Percentiles rank a stretch among this genome's conserved stretches.
Conservation (phyloP, 1,140 invertebrate genomes). For the Drosophila takahashii region DNA sequence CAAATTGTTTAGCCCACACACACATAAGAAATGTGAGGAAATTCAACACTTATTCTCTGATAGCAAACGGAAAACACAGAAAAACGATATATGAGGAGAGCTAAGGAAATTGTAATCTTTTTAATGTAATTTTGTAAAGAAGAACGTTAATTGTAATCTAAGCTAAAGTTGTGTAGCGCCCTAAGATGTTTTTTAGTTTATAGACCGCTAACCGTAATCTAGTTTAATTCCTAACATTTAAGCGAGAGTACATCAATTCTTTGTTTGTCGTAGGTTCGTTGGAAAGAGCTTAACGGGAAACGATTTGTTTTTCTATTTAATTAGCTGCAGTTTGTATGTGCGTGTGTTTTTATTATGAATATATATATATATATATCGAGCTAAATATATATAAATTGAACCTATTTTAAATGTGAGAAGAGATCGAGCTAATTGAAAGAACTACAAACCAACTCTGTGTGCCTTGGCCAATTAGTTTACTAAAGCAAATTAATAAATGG, state of each 20-base stretch:
- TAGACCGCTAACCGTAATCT: slow-evolving; percentile 76
- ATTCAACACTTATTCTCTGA: slow-evolving; percentile 64
- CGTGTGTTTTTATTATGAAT: slow-evolving; percentile 50
- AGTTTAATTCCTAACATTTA: slow-evolving; percentile 68
- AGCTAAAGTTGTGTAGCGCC: slow-evolving; percentile 52
- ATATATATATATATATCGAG: slow-evolving; percentile 16
- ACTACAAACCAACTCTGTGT: slow-evolving; percentile 55
- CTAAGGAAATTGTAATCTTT: slow-evolving; percentile 39
- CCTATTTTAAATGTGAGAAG: slow-evolving; percentile 43
- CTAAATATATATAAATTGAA: slow-evolving; percentile 13
- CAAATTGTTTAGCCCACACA: slow-evolving; percentile 53
- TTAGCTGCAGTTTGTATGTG: slow-evolving; percentile 47
- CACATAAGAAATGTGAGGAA: neutral
- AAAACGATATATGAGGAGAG: slow-evolving; percentile 12
- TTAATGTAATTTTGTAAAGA: slow-evolving; percentile 57
- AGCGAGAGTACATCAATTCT: slow-evolving; percentile 63
- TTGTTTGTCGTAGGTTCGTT: slow-evolving; percentile 68
- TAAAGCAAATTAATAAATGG: slow-evolving; percentile 77
- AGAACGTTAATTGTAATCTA: slow-evolving; percentile 66
- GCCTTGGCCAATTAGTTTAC: slow-evolving; percentile 79
- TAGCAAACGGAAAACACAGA: slow-evolving; percentile 27
- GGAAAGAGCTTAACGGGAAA: slow-evolving; percentile 44
- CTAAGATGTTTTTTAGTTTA: slow-evolving; percentile 82
- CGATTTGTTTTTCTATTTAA: slow-evolving; percentile 47
- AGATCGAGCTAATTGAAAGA: slow-evolving; percentile 39